phyloP scores from a whole-genome alignment of 2,797 vertebrate species.

The Tokudaia muenninki region DNA sequence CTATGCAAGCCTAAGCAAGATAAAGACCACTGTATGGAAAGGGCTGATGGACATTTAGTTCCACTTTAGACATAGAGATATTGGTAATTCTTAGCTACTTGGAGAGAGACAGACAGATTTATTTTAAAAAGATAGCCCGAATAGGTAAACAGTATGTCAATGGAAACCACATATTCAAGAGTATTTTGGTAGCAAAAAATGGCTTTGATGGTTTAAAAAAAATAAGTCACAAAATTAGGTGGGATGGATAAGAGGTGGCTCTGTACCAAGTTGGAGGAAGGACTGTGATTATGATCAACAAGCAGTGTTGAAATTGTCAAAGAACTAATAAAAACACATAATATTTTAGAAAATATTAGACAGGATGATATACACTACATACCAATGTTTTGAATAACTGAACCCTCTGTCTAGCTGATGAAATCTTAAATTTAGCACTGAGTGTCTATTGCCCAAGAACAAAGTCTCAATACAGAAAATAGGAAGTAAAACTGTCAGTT shows the following conservation, averaged over 20 bases:
- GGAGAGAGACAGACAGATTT: neutral
- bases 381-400: too few species aligned
- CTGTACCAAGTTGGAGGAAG: neutral
- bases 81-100: neutral
- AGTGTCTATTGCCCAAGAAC: too few species aligned
- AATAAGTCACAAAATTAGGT: neutral
- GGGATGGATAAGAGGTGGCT: neutral
- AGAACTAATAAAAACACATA: neutral
- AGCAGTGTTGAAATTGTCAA: neutral
- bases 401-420: too few species aligned
- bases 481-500: neutral
- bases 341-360: neutral
- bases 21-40: neutral
- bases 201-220: neutral
- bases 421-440: too few species aligned
- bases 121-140: neutral
- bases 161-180: neutral
- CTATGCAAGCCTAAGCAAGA: neutral
- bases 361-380: too few species aligned
- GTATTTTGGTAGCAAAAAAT: neutral
- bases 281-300: neutral
- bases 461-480: too few species aligned
- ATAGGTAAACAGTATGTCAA: too few species aligned
- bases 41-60: rapidly evolving
- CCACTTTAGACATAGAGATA: neutral